Conservation (phyloP, 2,113 vertebrate species). For the Aplodontia rufa region DNA sequence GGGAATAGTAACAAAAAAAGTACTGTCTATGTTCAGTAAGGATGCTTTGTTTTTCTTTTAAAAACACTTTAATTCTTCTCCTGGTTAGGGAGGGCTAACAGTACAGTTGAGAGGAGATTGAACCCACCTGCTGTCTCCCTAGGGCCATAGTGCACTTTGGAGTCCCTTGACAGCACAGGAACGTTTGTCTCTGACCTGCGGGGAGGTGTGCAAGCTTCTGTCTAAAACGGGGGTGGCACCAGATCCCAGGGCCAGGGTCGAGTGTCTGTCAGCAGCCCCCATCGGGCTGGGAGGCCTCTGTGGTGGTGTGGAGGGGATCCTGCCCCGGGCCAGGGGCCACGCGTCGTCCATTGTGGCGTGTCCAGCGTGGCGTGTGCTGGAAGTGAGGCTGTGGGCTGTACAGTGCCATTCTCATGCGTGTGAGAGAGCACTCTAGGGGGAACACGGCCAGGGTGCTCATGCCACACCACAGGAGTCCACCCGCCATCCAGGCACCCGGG, state of each 20-base stretch:
- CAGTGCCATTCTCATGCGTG: accelerated
- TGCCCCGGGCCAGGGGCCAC: not conserved
- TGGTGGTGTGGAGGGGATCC: accelerated
- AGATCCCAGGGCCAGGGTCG: not conserved
- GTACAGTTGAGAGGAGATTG: not conserved
- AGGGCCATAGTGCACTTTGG: not conserved
- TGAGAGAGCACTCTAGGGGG: not conserved
- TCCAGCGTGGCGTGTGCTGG: accelerated
- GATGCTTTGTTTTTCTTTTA: not conserved
- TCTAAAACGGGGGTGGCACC: not conserved
- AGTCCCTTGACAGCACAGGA: not conserved
- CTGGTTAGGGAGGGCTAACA: not conserved
- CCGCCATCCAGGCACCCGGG: not conserved
- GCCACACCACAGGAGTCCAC: accelerated
- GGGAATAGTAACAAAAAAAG: not conserved
- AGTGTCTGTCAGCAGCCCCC: not conserved
- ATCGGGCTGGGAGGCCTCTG: not conserved
- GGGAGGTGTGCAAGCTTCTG: not conserved
- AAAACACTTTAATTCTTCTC: too few relatives aligned
- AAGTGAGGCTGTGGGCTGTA: not conserved
- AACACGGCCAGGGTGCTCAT: not conserved
- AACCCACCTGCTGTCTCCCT: not conserved
- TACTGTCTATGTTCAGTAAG: not conserved
- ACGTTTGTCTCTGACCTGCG: not conserved
- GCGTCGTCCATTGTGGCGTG: too few relatives aligned